Evolutionary conservation across 2,797 vertebrate species (phyloP).

Genomic region (Hirundo rustica): DNA sequence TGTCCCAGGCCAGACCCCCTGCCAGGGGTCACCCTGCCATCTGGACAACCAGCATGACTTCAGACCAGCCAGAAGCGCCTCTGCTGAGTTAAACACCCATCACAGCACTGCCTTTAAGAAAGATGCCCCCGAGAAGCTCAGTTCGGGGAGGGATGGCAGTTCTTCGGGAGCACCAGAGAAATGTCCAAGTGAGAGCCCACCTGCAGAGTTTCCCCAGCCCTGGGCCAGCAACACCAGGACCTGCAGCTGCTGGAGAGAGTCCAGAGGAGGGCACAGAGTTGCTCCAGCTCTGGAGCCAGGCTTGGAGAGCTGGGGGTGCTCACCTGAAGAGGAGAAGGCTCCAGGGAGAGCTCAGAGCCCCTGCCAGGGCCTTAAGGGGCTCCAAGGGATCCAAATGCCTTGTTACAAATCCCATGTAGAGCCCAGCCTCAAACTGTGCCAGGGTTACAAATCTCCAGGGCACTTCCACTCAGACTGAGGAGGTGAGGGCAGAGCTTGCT

Average conservation of each 20-base stretch:
- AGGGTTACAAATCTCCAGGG: no score
- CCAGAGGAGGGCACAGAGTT: background rate
- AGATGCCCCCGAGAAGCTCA: background rate
- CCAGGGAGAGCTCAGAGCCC: background rate
- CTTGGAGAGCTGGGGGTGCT: background rate
- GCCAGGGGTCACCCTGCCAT: background rate
- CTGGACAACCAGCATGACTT: background rate
- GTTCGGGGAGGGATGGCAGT: background rate
- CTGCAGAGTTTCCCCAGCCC: background rate
- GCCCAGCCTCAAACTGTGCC: background rate
- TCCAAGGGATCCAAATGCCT: no score
- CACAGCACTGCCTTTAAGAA: background rate
- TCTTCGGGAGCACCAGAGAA: background rate
- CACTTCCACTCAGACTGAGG: accelerated
- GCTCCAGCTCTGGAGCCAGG: background rate
- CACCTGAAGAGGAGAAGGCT: background rate
- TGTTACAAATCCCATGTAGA: accelerated
- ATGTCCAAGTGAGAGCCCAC: background rate
- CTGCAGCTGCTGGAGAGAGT: background rate
- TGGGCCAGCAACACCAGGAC: background rate
- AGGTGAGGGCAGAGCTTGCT: background rate
- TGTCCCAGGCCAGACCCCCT: background rate
- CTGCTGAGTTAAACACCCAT: accelerated
- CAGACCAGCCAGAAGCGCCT: background rate
- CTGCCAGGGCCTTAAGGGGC: background rate